phyloP scores from a whole-genome alignment of 1,140 invertebrate genomes.

The Psilanteris sp. region DNA sequence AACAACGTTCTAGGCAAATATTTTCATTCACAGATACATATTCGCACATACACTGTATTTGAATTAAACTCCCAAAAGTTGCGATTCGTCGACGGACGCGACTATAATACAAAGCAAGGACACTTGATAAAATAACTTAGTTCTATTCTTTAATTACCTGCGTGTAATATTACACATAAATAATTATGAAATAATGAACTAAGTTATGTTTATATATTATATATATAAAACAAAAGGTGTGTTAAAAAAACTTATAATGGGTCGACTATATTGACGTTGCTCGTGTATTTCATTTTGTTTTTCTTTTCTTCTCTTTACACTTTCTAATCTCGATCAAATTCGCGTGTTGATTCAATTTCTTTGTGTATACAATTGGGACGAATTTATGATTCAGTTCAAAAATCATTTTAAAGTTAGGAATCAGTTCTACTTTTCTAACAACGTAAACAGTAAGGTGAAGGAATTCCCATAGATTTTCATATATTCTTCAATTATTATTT shows the following conservation, averaged over 20 bases:
- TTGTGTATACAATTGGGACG: conserved; percentile 17
- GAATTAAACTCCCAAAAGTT: conserved; percentile 70
- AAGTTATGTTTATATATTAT: conserved; percentile 12
- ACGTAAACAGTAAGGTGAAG: no score
- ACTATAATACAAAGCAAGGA: conserved; percentile 81
- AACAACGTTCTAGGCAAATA: conserved; percentile 46
- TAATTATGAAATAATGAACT: background rate
- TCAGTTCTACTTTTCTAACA: conserved; percentile 22
- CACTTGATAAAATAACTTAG: conserved; percentile 81
- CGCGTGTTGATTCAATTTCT: conserved; percentile 5
- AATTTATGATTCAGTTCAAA: conserved; percentile 39
- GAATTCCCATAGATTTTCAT: no score
- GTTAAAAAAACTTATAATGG: conserved; percentile 76
- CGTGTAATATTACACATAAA: conserved; percentile 65
- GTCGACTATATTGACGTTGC: conserved; percentile 69
- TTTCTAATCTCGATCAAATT: conserved; percentile 18
- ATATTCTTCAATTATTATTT: no score
- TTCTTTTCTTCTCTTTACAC: conserved; percentile 15
- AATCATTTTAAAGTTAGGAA: conserved; percentile 9
- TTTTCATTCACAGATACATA: conserved; percentile 61
- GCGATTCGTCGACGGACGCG: conserved; percentile 75
- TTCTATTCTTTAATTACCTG: conserved; percentile 80
- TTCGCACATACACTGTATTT: conserved; percentile 25
- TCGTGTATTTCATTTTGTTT: conserved; percentile 21
- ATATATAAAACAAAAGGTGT: conserved; percentile 78